These are phyloP conservation scores for Pygmarrhopalites habei DNA, from an alignment of 1,140 invertebrate genomes.

Conservation along the genomic window DNA sequence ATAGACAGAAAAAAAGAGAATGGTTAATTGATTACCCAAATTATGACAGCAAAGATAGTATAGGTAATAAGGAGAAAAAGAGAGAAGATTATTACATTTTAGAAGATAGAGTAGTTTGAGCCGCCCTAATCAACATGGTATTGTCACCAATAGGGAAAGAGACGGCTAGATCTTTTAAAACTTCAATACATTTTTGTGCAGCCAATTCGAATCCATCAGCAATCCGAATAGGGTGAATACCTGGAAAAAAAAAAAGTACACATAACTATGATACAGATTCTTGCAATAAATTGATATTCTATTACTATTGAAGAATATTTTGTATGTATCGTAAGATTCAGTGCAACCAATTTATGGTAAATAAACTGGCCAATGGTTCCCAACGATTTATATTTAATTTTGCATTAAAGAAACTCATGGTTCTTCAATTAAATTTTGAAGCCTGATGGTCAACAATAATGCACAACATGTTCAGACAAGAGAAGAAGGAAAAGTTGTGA, in stretches of 20 bases:
- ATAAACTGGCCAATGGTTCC: constrained; percentile 27
- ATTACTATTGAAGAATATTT: not conserved
- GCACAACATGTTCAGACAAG: too few species aligned
- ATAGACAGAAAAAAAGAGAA: constrained; percentile 14
- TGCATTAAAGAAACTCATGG: not conserved
- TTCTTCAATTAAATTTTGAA: not conserved
- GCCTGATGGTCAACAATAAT: not conserved
- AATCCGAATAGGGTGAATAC: constrained; percentile 95
- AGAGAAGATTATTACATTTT: too few species aligned
- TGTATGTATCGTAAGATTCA: constrained; percentile 18
- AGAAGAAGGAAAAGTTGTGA: too few species aligned
- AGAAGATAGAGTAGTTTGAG: constrained; percentile 98
- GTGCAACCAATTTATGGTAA: constrained; percentile 16
- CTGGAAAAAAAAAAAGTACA: constrained; percentile 2
- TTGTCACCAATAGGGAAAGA: constrained; percentile 75
- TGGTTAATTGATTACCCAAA: not conserved
- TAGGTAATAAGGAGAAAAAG: not conserved
- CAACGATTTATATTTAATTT: constrained; percentile 8
- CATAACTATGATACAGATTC: too few species aligned
- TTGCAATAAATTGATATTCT: not conserved
- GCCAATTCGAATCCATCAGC: constrained; percentile 98
- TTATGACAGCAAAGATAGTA: not conserved
- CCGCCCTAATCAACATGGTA: constrained; percentile 85
- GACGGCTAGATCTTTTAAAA: constrained; percentile 82
- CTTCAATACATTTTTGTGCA: constrained; percentile 77